Conservation (phyloP, 2,797 vertebrate species). For the Percopsis omiscomaycus region DNA sequence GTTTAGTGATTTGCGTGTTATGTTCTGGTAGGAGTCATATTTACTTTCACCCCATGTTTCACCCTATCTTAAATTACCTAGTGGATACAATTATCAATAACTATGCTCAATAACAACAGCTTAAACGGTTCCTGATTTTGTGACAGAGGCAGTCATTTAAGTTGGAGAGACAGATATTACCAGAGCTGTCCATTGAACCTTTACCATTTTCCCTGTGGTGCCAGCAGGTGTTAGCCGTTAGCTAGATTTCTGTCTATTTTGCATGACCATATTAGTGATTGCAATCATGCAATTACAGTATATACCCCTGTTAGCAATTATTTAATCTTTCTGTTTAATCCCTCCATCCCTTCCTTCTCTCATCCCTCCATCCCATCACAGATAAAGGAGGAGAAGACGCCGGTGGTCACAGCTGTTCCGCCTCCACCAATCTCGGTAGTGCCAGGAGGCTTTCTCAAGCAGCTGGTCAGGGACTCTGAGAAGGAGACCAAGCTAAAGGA, state of each 20-base stretch:
- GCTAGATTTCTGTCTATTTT: slow-evolving; percentile 16
- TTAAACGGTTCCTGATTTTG: too few species aligned
- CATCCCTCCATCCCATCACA: slow-evolving; percentile 57
- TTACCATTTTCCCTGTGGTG: slow-evolving; percentile 24
- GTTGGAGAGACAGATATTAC: background rate
- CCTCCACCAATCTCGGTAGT: slow-evolving; percentile 83
- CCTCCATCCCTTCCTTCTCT: slow-evolving; percentile 5
- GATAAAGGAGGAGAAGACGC: slow-evolving; percentile 93
- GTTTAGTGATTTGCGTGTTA: slow-evolving; percentile 1
- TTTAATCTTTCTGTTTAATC: slow-evolving; percentile 9
- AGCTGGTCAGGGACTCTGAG: slow-evolving; percentile 92
- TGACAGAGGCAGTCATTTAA: background rate
- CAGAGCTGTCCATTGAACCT: slow-evolving; percentile 28
- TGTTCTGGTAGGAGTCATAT: background rate
- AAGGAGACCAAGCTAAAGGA: slow-evolving; percentile 85
- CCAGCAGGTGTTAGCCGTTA: slow-evolving; percentile 23
- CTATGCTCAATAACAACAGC: too few species aligned
- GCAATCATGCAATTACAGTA: background rate
- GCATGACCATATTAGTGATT: background rate
- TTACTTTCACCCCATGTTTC: too few species aligned
- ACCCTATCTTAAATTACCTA: too few species aligned
- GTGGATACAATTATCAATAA: too few species aligned
- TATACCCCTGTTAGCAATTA: slow-evolving; percentile 2
- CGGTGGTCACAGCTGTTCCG: slow-evolving; percentile 59
- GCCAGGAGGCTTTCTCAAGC: slow-evolving; percentile 92